phyloP scores from a whole-genome alignment of 2,113 vertebrate species.

The Xiphias gladius region DNA sequence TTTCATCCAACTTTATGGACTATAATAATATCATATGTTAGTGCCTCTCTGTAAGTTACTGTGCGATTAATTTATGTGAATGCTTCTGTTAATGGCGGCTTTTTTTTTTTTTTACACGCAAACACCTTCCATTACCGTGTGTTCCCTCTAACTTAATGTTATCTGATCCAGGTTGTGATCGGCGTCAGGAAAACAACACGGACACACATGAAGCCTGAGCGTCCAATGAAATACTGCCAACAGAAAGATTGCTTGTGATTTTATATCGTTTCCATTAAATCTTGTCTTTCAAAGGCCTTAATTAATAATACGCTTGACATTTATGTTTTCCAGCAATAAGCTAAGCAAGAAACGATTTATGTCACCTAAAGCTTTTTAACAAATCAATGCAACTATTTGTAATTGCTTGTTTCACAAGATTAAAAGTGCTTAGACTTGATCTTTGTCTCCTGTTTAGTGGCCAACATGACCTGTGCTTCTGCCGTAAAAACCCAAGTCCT shows the following conservation, averaged over 20 bases:
- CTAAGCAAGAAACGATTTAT: slow-evolving; percentile 99
- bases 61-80: slow-evolving; percentile 29
- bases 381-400: slow-evolving; percentile 99
- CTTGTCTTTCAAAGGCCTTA: slow-evolving; percentile 90
- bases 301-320: slow-evolving; percentile 95
- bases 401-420: slow-evolving; percentile 99
- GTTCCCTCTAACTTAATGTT: slow-evolving; percentile 9
- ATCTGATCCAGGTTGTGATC: slow-evolving; percentile 47
- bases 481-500: slow-evolving; percentile 85
- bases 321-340: slow-evolving; percentile 95
- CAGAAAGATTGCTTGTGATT: slow-evolving; percentile 83
- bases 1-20: slow-evolving; percentile 63
- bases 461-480: slow-evolving; percentile 91
- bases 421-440: slow-evolving; percentile 98
- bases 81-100: slow-evolving; percentile 2
- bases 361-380: slow-evolving; percentile 99
- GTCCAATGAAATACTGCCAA: slow-evolving; percentile 71
- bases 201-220: slow-evolving; percentile 49
- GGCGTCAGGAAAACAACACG: slow-evolving; percentile 59
- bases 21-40: slow-evolving; percentile 66
- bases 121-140: slow-evolving; percentile 35
- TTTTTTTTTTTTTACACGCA: slow-evolving; percentile 4
- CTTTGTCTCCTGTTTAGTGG: slow-evolving; percentile 93
- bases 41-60: slow-evolving; percentile 47
- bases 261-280: slow-evolving; percentile 88